Evolutionary conservation across 2,888 invertebrate species (phyloP), one percentile per base, ranked within the genome.

Genomic region (Caenorhabditis japonica): DNA sequence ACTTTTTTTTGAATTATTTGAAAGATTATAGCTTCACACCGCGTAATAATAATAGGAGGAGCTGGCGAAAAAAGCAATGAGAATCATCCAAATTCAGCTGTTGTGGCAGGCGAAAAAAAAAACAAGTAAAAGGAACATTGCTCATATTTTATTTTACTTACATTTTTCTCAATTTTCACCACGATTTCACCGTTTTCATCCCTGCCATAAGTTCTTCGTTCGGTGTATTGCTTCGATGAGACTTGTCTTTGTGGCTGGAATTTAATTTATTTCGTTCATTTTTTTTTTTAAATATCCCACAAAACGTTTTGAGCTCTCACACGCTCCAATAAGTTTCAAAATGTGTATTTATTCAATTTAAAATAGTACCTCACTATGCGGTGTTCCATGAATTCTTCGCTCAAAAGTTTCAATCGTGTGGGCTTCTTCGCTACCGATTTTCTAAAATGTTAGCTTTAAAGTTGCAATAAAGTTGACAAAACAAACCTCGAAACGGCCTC

Each of bases 161-260:
- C 83, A 71, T 83, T 76, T 64, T 74, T 81, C 52, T 85, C 85
- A 23, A 85, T 83, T 66, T 82, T 83, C 64, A 85, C 84, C 12
- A 84, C 83, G 46, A 85, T 75, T 27, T 85, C 85, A 19, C 85
- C 85, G 56, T 85, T 85, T 66, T 85, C 83, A 53, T 85, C 85
- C 17, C 80, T 56, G 27, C 85, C 85, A 43, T 81, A 85, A 5
- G 84, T 85, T 30, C 83, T 70, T 51, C 85, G 56, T 58, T 85
- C 85, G 27, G 84, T 85, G 66, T 82, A 85, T 44, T 82, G 80
- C 56, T 85, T 83, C 27, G 77, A 76, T 4, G 82, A 82, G 21
- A 81, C 75, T 76, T 84, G 80, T 33, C 83, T 80, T 61, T 77
- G 79, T 12, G 84, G 84, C 84, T 85, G 64, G 25, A 82, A 76